Evolutionary conservation across 2,113 vertebrate genomes (phyloP), one percentile per base, ranked within the genome.

Genomic region (Leptocoma aspasia): DNA sequence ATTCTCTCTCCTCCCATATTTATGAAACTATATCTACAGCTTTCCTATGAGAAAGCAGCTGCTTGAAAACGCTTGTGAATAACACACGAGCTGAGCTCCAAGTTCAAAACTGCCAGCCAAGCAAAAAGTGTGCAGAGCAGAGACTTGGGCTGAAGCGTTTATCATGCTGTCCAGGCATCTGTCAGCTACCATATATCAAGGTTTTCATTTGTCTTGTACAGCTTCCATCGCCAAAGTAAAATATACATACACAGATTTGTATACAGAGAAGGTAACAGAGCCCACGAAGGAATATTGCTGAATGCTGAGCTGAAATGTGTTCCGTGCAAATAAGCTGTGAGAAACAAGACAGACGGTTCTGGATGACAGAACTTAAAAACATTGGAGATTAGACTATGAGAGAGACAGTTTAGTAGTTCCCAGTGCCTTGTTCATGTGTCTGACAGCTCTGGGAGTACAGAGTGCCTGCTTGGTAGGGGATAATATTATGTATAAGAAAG

Each of bases 11-110:
- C 75, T 85, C 82, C 70, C 16, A 9, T 84, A 80, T 89, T 75
- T 79, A 65, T 45, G 53, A 73, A 95, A 76, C 95, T 93, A 85
- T 94, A 89, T 79, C 81, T 82, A 81, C 87, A 92, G 85, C 81
- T 89, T 94, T 90, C 89, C 91, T 92, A 13, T 79, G 73, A 88
- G 88, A 95, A 89, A 89, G 80, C 95, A 93, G 89, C 94, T 92
- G 86, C 30, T n/a, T 24, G 52, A 81, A 94, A 79, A 86, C 0
- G 8, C 64, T 63, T 56, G 71, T 86, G 90, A 85, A 54, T 69
- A 59, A 27, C 57, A 60, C 17, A 33, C 59, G 8, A 90, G 75
- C 82, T 78, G 53, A 42, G 59, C 54, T 94, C 49, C 94, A 52
- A 86, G 49, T 90, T 59, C 69, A 47, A 71, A 94, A 89, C 33